These are phyloP conservation scores for Epinotia brunnichana DNA, from an alignment of 2,888 invertebrate species.

Conservation along the genomic window DNA sequence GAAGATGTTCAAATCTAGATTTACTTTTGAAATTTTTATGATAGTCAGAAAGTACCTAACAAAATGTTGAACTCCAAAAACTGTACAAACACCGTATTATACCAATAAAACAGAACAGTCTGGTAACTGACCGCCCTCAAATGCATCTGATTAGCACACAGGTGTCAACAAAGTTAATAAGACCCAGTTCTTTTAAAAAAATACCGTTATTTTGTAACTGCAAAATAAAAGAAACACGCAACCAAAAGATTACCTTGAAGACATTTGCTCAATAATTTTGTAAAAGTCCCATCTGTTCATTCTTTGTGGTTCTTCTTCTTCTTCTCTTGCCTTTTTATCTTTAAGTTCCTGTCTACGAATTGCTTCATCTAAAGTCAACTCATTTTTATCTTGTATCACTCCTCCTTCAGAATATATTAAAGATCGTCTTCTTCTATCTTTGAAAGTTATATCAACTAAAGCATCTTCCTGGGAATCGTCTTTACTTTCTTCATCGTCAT, in stretches of 20 bases:
- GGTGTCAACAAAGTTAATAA: background rate
- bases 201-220: background rate
- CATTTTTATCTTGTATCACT: conserved; percentile 56
- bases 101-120: background rate
- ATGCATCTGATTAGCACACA: conserved; percentile 17
- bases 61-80: too few species aligned
- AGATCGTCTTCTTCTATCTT: conserved; percentile 68
- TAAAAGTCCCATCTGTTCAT: conserved; percentile 87
- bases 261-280: conserved; percentile 84
- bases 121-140: background rate
- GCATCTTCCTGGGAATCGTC: conserved; percentile 59
- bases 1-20: too few species aligned
- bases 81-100: too few species aligned
- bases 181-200: background rate
- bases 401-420: conserved; percentile 72
- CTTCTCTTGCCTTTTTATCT: conserved; percentile 63
- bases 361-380: conserved; percentile 73
- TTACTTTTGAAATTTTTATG: too few species aligned
- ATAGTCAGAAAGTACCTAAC: too few species aligned
- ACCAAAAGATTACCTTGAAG: conserved; percentile 75
- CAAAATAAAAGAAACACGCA: background rate
- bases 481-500: conserved; percentile 49
- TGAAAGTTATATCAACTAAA: conserved; percentile 73
- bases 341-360: conserved; percentile 79
- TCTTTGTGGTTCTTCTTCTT: conserved; percentile 65